Conservation (phyloP, 2,797 vertebrate species). For the Oceanodroma leucorhoa region DNA sequence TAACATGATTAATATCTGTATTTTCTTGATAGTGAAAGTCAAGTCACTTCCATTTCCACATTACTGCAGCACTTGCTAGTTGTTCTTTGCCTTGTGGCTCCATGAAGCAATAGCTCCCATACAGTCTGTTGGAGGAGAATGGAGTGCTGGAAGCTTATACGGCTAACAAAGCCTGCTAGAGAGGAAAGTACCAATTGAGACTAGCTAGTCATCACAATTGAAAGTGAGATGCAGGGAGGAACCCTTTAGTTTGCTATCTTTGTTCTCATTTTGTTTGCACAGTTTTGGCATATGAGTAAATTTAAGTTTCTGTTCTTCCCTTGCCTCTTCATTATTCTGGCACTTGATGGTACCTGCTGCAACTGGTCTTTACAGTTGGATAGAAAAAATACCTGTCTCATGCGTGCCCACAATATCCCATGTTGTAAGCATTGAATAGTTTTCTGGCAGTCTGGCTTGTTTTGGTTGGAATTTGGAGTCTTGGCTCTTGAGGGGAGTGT, state of each 20-base stretch:
- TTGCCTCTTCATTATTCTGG: not conserved
- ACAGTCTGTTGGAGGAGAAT: not conserved
- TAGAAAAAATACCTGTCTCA: not conserved
- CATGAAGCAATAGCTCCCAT: not conserved
- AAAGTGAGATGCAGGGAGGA: not conserved
- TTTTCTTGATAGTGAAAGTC: not conserved
- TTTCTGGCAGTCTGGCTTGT: not conserved
- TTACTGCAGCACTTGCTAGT: not conserved
- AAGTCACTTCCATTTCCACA: not conserved
- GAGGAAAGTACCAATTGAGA: not conserved
- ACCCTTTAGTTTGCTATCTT: not conserved
- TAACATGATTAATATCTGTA: not conserved
- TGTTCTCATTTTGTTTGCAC: not conserved
- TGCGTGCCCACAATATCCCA: rapidly evolving
- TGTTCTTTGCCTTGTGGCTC: not conserved
- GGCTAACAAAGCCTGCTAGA: not conserved
- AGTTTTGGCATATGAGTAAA: not conserved
- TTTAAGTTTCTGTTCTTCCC: not conserved
- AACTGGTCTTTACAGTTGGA: not conserved
- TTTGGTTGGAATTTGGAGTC: not conserved
- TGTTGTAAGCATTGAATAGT: not conserved
- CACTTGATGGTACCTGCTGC: not conserved
- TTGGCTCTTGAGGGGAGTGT: not conserved
- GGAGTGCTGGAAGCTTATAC: not conserved
- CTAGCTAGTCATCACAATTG: not conserved